Conservation (phyloP, 2,888 invertebrate genomes). For the Drosophila mulleri region DNA sequence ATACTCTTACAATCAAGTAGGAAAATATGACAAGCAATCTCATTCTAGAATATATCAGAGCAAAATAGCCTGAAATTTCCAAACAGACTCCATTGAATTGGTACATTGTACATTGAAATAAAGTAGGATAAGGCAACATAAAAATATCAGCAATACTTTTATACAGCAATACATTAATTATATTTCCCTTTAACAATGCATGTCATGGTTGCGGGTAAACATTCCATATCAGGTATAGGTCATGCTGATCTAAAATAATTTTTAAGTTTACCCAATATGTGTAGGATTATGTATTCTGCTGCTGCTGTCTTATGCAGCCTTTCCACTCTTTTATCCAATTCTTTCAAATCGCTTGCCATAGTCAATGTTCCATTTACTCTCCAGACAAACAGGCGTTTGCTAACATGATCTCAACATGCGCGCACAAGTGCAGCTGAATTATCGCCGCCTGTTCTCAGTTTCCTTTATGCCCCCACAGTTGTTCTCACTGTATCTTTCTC, state of each 20-base stretch:
- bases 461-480: constrained; percentile 49
- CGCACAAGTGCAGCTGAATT: constrained; percentile 73
- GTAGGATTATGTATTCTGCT: background rate
- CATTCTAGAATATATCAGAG: no score
- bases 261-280: no score
- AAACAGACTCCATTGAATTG: background rate
- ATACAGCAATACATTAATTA: background rate
- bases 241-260: no score
- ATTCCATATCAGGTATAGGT: no score
- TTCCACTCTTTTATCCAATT: background rate
- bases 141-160: no score
- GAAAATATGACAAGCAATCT: background rate
- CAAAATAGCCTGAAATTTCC: background rate
- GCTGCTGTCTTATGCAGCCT: background rate
- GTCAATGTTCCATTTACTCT: background rate
- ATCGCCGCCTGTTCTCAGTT: constrained; percentile 61
- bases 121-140: no score
- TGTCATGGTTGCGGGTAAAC: no score
- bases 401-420: constrained; percentile 69
- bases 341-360: background rate
- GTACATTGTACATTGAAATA: no score
- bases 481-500: background rate
- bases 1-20: background rate
- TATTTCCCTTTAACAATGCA: background rate
- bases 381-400: constrained; percentile 1